Evolutionary conservation across 2,113 vertebrate species (phyloP).

Genomic region (Ginglymostoma cirratum): DNA sequence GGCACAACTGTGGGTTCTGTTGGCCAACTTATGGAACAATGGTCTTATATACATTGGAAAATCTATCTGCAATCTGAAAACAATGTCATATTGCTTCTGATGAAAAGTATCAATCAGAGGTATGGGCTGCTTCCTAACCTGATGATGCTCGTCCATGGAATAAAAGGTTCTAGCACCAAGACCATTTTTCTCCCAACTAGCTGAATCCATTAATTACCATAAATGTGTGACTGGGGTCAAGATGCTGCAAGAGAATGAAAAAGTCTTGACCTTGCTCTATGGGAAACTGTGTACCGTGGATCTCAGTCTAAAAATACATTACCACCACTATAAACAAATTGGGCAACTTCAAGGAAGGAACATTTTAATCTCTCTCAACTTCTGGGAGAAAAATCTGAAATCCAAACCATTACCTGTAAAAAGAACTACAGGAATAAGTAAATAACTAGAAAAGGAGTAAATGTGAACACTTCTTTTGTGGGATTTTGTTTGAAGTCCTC

Average conservation of each 20-base stretch:
- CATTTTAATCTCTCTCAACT: neutral
- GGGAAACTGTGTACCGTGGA: neutral
- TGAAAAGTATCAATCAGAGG: neutral
- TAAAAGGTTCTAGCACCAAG: neutral
- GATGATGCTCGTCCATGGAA: neutral
- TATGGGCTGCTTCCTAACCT: neutral
- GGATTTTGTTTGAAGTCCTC: neutral
- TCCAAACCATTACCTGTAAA: neutral
- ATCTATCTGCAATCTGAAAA: neutral
- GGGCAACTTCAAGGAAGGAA: neutral
- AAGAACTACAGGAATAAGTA: neutral
- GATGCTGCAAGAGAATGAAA: neutral
- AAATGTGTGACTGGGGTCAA: neutral
- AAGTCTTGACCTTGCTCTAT: neutral
- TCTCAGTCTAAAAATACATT: constrained; percentile 4
- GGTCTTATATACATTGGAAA: neutral
- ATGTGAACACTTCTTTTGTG: neutral
- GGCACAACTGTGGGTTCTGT: neutral
- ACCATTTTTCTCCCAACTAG: neutral
- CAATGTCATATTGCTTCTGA: neutral
- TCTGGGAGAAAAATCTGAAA: neutral
- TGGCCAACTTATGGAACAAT: neutral
- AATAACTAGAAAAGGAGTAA: no score
- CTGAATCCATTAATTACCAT: neutral
- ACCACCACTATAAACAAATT: neutral